Evolutionary conservation across 2,113 vertebrate species (phyloP).

Genomic region (Dissostichus mawsoni): DNA sequence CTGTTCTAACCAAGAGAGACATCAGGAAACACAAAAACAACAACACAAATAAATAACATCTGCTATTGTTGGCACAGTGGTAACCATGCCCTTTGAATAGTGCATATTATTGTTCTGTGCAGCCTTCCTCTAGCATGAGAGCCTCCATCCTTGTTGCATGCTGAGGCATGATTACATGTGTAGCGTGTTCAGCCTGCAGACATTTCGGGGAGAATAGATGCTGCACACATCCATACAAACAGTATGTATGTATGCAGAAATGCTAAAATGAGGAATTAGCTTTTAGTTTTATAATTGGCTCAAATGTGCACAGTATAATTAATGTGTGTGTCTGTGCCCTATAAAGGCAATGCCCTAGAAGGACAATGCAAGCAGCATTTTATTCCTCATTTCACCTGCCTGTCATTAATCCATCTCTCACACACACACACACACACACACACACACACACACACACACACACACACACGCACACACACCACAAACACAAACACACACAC

Average conservation of each 20-base stretch:
- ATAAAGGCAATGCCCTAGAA: constrained; percentile 24
- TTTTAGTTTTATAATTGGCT: constrained; percentile 55
- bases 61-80: neutral
- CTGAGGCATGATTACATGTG: constrained; percentile 48
- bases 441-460: neutral
- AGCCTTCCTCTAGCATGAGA: constrained; percentile 24
- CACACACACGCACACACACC: neutral
- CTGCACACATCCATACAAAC: constrained; percentile 13
- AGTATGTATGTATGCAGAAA: neutral
- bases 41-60: neutral
- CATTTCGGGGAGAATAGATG: constrained; percentile 12
- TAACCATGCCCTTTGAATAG: neutral
- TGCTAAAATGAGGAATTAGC: constrained; percentile 21
- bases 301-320: constrained; percentile 20
- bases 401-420: neutral
- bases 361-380: constrained; percentile 15
- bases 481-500: neutral
- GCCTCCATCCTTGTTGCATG: constrained; percentile 31
- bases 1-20: neutral
- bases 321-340: constrained; percentile 15
- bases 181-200: constrained; percentile 52
- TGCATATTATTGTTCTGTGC: neutral
- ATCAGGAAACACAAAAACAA: neutral
- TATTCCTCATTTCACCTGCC: constrained; percentile 45
- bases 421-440: neutral